Base-by-base conservation (phyloP, 2,888 invertebrate species). In the Melinaea marsaeus region DNA sequence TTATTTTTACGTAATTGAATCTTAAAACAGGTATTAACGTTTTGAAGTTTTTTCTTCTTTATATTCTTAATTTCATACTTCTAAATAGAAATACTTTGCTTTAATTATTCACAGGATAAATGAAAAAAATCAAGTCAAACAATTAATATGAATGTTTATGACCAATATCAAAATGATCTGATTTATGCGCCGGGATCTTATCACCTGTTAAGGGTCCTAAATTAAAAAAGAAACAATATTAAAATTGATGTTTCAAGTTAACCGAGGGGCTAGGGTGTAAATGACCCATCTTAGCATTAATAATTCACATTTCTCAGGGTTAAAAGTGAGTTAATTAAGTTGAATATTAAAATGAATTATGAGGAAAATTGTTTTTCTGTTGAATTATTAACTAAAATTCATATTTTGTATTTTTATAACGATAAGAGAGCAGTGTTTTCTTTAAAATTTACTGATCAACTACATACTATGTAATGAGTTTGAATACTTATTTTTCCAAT, bases 281-380 rank as follows among this genome's bases (percentile, higher is more conserved):
- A 58, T 55, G 60, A 60, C 60, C 54, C 60, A 58, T 64, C 58
- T 61, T 64, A 55, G 45, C 61, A 48, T 61, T 54, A 22, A 51
- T 51, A 51, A 51, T 7, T 51, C 51, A 51, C 51, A 51, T 51
- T 61, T 64, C 61, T 61, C 61, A 61, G 64, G 61, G 64, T 64
- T 64, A 64, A 58, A 57, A 61, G 64, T 61, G 55, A 61, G 61
- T 64, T 64, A 61, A 64, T 64, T 64, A 64, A 61, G 64, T 42
- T 58, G 47, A 51, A 57, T 64, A 64, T 61, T 60, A 58, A 64
- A 51, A 45, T 35, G 57, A 54, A 7, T 60, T 57, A 64, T 60
- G 60, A 54, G 32, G 13, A 60, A 34, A 57, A 55, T 55, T 59
- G 22, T 22, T 51, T 51, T 51, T 51, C 32, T 22, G 9, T 51